Conservation (phyloP, 2,888 invertebrate species). For the Omphaloscelis lunosa region DNA sequence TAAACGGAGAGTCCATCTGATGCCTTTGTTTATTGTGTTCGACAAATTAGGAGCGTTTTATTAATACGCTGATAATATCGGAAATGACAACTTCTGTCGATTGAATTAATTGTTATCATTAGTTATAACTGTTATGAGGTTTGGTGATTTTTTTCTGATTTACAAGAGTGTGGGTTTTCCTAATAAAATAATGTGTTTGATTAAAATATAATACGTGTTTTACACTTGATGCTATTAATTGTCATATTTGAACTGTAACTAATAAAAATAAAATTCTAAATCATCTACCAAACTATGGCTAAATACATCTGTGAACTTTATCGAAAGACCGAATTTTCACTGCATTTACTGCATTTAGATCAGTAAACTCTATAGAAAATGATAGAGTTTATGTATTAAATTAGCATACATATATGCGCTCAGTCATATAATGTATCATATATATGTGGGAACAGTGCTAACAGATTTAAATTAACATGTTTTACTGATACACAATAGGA, state of each 20-base stretch:
- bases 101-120: slow-evolving; percentile 56
- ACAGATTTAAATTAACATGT: slow-evolving; percentile 79
- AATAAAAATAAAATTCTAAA: neutral
- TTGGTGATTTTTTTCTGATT: slow-evolving; percentile 28
- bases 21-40: slow-evolving; percentile 71
- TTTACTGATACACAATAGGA: slow-evolving; percentile 73
- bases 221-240: neutral
- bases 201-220: slow-evolving; percentile 24
- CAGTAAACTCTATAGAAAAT: slow-evolving; percentile 11
- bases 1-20: slow-evolving; percentile 73
- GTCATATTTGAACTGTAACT: neutral
- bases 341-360: slow-evolving; percentile 16
- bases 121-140: slow-evolving; percentile 26
- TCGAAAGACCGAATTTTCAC: slow-evolving; percentile 6
- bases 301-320: neutral
- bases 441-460: slow-evolving; percentile 57
- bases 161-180: slow-evolving; percentile 19
- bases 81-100: slow-evolving; percentile 51
- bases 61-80: slow-evolving; percentile 55
- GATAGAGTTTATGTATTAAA: slow-evolving; percentile 1
- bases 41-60: slow-evolving; percentile 68
- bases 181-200: slow-evolving; percentile 12
- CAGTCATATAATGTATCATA: slow-evolving; percentile 12
- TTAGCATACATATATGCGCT: slow-evolving; percentile 28
- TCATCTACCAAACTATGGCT: neutral